Percentiles rank a stretch among this genome's conserved stretches.
phyloP scores from a whole-genome alignment of 2,888 invertebrate species.

The Merodon equestris region DNA sequence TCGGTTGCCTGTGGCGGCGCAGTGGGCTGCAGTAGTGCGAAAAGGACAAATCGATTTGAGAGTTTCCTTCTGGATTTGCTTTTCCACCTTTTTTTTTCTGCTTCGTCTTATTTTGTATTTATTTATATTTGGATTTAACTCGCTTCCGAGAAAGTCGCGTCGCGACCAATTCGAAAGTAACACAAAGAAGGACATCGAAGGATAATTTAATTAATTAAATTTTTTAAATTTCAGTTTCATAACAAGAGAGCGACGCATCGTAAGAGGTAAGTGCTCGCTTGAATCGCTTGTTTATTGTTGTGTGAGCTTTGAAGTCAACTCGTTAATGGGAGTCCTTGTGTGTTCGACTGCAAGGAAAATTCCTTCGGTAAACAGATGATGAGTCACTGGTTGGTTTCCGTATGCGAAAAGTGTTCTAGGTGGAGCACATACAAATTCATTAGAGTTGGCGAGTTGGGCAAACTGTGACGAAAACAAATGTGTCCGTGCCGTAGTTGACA shows the following conservation, averaged over 20 bases:
- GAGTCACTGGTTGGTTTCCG: conserved; percentile 47
- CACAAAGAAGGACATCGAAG: conserved; percentile 46
- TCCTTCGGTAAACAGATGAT: conserved; percentile 48
- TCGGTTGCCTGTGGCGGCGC: conserved; percentile 56
- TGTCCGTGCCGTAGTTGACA: conserved; percentile 20
- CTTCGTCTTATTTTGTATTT: conserved; percentile 56
- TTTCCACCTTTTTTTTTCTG: not conserved
- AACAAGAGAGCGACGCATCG: not conserved
- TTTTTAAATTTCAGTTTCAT: conserved; percentile 11
- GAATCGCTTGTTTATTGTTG: too few species aligned
- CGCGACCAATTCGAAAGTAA: conserved; percentile 15
- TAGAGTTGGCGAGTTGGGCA: too few species aligned
- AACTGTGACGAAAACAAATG: too few species aligned
- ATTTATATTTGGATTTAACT: conserved; percentile 67
- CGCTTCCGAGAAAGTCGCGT: conserved; percentile 45
- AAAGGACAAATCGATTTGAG: conserved; percentile 56
- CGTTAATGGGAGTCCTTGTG: conserved; percentile 13
- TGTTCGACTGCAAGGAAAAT: not conserved
- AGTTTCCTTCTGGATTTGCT: conserved; percentile 29
- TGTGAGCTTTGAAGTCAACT: not conserved
- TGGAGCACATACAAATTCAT: not conserved
- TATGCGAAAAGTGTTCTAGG: conserved; percentile 4
- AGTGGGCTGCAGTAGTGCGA: conserved; percentile 40
- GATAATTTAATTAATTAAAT: conserved; percentile 18
- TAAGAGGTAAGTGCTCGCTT: conserved; percentile 30